Percentiles rank a stretch among this genome's conserved stretches.
Conservation (phyloP, 1,140 invertebrate species). For the Drosophila punjabiensis region DNA sequence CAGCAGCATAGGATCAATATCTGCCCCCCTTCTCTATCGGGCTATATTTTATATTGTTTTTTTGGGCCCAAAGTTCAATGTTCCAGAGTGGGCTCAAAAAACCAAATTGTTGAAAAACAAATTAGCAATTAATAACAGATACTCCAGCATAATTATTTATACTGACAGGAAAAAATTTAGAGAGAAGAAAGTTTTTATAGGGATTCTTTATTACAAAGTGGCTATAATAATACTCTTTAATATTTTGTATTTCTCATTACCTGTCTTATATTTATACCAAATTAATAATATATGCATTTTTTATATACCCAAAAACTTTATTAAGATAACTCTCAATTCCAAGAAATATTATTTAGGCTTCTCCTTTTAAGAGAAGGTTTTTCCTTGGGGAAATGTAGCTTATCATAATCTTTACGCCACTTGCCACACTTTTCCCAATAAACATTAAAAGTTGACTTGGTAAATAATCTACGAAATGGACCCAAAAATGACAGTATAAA, state of each 20-base stretch:
- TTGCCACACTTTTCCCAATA: conserved; percentile 28
- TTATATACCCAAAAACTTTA: background rate
- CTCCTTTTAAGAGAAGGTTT: no score
- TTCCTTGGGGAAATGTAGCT: conserved; percentile 11
- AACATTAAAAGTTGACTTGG: conserved; percentile 11
- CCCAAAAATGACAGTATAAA: conserved; percentile 14
- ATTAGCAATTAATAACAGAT: conserved; percentile 54
- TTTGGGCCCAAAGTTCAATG: conserved; percentile 74
- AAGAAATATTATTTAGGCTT: background rate
- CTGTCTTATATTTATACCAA: no score
- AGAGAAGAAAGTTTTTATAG: background rate
- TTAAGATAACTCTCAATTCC: background rate
- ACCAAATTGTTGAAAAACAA: conserved; percentile 54
- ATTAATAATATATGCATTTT: background rate
- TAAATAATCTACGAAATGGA: conserved; percentile 20
- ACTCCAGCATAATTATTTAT: conserved; percentile 1
- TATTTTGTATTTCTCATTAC: background rate
- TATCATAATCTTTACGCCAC: conserved; percentile 7
- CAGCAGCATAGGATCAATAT: conserved; percentile 25
- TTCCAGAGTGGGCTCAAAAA: conserved; percentile 3
- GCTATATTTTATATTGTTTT: conserved; percentile 24
- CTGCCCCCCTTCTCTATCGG: no score
- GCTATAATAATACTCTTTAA: no score
- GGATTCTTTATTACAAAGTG: background rate
- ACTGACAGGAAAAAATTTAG: background rate